Evolutionary conservation across 2,888 invertebrate species (phyloP).

Genomic region (Callinectes sapidus): DNA sequence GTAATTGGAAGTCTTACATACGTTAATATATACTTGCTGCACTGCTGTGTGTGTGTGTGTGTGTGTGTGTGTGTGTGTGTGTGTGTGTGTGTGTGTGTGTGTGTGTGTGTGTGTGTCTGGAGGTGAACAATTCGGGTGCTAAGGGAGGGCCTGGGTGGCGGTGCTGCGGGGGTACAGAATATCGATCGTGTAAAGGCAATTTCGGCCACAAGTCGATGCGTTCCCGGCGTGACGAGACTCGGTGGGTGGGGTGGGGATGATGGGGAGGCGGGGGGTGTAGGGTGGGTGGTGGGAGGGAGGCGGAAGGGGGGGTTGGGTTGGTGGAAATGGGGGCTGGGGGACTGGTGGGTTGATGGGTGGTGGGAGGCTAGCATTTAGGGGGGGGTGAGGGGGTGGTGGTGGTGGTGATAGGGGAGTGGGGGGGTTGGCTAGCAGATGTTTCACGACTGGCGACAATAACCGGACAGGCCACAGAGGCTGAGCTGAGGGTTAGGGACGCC

Average conservation of each 20-base stretch:
- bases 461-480: slow-evolving; percentile 34
- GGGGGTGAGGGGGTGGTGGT: not conserved
- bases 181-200: slow-evolving; percentile 37
- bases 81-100: no score
- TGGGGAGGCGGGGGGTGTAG: not conserved
- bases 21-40: not conserved
- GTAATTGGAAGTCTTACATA: not conserved
- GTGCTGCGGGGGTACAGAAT: slow-evolving; percentile 23
- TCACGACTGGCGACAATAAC: slow-evolving; percentile 36
- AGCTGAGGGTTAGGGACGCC: slow-evolving; percentile 24
- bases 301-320: slow-evolving; percentile 4
- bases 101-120: slow-evolving; percentile 35
- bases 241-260: slow-evolving; percentile 12
- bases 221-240: slow-evolving; percentile 24
- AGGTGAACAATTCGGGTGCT: slow-evolving; percentile 30
- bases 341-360: slow-evolving; percentile 22
- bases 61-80: slow-evolving; percentile 35
- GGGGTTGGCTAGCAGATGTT: slow-evolving; percentile 30
- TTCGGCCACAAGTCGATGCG: slow-evolving; percentile 36
- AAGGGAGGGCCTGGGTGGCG: slow-evolving; percentile 21
- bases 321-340: not conserved
- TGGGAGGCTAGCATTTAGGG: not conserved
- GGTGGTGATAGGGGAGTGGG: not conserved
- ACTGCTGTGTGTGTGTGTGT: not conserved
- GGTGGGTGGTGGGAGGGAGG: slow-evolving; percentile 1